These are phyloP conservation scores for Sinhomidia bicolor DNA, from an alignment of 2,888 invertebrate species.

Conservation along the genomic window DNA sequence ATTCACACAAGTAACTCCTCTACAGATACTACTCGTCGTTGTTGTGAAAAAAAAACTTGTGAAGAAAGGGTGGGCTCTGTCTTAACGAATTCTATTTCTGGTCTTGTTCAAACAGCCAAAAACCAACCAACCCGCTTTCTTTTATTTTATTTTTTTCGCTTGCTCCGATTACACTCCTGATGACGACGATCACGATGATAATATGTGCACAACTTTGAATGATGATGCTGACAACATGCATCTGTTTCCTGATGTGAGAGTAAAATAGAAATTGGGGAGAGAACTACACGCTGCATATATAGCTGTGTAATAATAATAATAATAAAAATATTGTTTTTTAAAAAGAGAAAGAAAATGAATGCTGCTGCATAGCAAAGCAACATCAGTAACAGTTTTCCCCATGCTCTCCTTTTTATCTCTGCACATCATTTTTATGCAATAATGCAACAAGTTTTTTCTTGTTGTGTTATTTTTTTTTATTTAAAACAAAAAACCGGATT, in stretches of 20 bases:
- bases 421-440: slow-evolving; percentile 1
- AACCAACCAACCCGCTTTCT: slow-evolving; percentile 7
- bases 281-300: too few relatives aligned
- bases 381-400: too few relatives aligned
- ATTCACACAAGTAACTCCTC: slow-evolving; percentile 2
- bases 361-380: not conserved
- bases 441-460: slow-evolving; percentile 35
- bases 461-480: not conserved
- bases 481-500: slow-evolving; percentile 60
- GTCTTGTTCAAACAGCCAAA: not conserved
- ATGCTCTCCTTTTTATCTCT: not conserved
- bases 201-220: too few relatives aligned
- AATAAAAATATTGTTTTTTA: not conserved
- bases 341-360: not conserved
- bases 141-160: too few relatives aligned
- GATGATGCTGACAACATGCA: not conserved
- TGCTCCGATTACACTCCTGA: too few relatives aligned
- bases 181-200: not conserved
- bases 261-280: not conserved
- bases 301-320: not conserved
- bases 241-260: slow-evolving; percentile 46
- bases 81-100: slow-evolving; percentile 38
- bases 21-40: too few relatives aligned
- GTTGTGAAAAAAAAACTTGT: slow-evolving; percentile 22
- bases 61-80: slow-evolving; percentile 61